phyloP scores from a whole-genome alignment of 30 jellyfish, hydroid and myxozoan species.

The Phacellophora camtschatica region DNA sequence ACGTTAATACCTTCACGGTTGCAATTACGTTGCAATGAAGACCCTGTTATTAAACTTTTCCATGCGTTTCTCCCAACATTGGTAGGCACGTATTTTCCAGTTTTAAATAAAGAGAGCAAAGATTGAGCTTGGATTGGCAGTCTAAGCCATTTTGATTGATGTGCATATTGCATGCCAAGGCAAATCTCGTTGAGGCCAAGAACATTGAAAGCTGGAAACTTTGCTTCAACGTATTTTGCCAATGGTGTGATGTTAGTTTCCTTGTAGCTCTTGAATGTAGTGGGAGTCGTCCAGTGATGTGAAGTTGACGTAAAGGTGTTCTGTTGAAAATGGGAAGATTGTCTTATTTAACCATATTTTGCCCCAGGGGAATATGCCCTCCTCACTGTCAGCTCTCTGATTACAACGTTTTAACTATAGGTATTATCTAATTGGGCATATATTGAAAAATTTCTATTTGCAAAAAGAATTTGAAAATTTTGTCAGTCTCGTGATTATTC shows the following conservation, averaged over 20 bases:
- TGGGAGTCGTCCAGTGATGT: slow-evolving; percentile 24
- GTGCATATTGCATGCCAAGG: slow-evolving; percentile 11
- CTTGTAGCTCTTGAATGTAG: not conserved
- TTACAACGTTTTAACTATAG: too few species aligned
- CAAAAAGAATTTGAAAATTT: too few species aligned
- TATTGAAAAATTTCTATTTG: too few species aligned
- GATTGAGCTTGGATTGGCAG: slow-evolving; percentile 4
- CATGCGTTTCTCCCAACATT: slow-evolving; percentile 12
- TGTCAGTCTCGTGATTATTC: too few species aligned
- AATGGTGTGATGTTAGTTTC: slow-evolving; percentile 9
- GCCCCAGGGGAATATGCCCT: not conserved
- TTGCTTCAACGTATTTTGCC: slow-evolving; percentile 22
- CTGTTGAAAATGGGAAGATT: not conserved
- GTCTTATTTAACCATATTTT: not conserved
- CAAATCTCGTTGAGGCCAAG: slow-evolving; percentile 19
- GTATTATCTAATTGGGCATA: too few species aligned
- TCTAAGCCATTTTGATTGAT: not conserved
- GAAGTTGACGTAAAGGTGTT: slow-evolving; percentile 7
- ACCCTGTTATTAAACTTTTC: slow-evolving; percentile 9
- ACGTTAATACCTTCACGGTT: slow-evolving; percentile 56
- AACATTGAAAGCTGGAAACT: slow-evolving; percentile 35
- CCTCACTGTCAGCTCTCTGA: not conserved
- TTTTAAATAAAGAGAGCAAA: not conserved
- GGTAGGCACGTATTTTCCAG: slow-evolving; percentile 6
- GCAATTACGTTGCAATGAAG: slow-evolving; percentile 43